These are phyloP conservation scores for Drosophila nigritarsus DNA, from an alignment of 2,888 invertebrate genomes.

Conservation along the genomic window DNA sequence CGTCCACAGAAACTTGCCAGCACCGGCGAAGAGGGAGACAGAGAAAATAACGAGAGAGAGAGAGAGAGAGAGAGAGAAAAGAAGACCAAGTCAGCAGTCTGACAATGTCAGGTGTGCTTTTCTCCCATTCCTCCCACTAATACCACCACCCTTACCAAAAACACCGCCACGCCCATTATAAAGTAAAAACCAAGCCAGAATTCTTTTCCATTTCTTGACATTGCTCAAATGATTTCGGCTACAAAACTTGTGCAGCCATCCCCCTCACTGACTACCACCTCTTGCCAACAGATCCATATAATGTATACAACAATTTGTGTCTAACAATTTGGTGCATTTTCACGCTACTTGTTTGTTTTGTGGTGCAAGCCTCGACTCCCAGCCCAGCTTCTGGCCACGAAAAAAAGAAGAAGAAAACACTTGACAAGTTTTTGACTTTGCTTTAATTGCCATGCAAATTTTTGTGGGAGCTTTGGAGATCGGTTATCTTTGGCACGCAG, in stretches of 20 bases:
- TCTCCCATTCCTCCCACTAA: neutral
- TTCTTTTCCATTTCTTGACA: slow-evolving; percentile 59
- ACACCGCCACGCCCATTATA: slow-evolving; percentile 2
- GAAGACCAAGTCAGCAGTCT: slow-evolving; percentile 31
- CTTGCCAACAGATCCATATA: slow-evolving; percentile 57
- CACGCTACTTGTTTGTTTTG: slow-evolving; percentile 74
- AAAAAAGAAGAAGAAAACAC: slow-evolving; percentile 38
- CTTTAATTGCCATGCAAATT: slow-evolving; percentile 77
- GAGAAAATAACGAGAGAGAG: neutral
- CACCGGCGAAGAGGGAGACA: neutral
- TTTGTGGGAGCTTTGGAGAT: slow-evolving; percentile 22
- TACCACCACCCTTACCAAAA: neutral
- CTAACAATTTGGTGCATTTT: slow-evolving; percentile 80
- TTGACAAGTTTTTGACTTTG: slow-evolving; percentile 62
- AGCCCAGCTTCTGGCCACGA: neutral
- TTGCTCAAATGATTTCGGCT: slow-evolving; percentile 74
- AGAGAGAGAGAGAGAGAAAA: neutral
- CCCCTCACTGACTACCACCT: neutral
- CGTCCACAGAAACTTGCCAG: slow-evolving; percentile 7
- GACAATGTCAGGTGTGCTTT: slow-evolving; percentile 70
- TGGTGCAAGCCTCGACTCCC: neutral
- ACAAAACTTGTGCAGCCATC: slow-evolving; percentile 52
- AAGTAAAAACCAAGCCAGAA: slow-evolving; percentile 32
- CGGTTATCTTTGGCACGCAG: neutral
- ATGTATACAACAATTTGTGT: slow-evolving; percentile 71